Evolutionary conservation across 2,113 vertebrate species (phyloP), one percentile per base, ranked within the genome.

Genomic region (Coregonus clupeaformis): DNA sequence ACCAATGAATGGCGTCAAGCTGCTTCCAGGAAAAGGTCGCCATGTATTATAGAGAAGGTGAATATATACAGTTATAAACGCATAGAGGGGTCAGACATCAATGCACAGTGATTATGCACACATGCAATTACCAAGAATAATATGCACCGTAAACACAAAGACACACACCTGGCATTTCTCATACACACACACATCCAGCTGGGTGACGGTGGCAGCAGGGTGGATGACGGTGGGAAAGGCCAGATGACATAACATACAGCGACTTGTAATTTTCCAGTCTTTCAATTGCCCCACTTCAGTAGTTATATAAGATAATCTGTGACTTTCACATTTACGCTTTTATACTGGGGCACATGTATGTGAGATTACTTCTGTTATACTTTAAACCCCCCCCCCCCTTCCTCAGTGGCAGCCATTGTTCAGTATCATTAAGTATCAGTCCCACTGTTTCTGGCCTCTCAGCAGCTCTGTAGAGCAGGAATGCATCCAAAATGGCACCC

Each of bases 191-290:
- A 59, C 4, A 68, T 62, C 64, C 64, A 52, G 5, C 29, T 69
- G 22, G 16, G 29, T 67, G 73, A 77, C 69, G 68, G 52, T 5
- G 42, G 27, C n/a, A 29, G 16, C 36, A 64, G n/a, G 27, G n/a
- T 27, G 25, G 11, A 45, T 81, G 79, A 77, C 77, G 69, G 9
- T 27, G 30, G 16, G n/a, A 62, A 69, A 47, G 1, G 72, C 64
- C 72, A 74, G 49, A 76, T 78, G 81, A 89, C 75, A 78, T 72
- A 79, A 85, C 63, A 27, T 68, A 62, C 3, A 3, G 18, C 14
- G 68, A 81, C 69, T 74, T 78, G 86, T 90, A 84, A 85, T 87
- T 91, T 91, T 87, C 87, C 87, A 85, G 84, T 78, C 65, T 85
- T 73, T n/a, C 75, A 85, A 80, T 82, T 65, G 12, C 25, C 71